phyloP scores from a whole-genome alignment of 2,113 vertebrate genomes.

The Corynorhinus townsendii region DNA sequence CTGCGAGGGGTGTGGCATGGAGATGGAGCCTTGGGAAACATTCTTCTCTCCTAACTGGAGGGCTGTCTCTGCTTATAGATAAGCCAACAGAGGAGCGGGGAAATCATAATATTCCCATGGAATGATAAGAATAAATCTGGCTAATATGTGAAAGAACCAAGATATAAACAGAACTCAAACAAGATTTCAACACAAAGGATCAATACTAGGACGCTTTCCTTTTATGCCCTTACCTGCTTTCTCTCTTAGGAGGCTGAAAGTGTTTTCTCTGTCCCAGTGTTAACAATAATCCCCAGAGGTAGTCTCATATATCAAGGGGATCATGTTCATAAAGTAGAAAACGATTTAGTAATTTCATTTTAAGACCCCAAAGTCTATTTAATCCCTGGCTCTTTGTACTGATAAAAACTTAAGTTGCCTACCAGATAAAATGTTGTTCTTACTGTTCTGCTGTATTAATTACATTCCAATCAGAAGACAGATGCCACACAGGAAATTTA shows the following conservation, averaged over 20 bases:
- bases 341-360: slow-evolving; percentile 62
- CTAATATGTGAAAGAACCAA: background rate
- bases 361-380: slow-evolving; percentile 38
- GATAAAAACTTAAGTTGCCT: slow-evolving; percentile 44
- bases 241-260: background rate
- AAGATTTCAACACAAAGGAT: background rate
- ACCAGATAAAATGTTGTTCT: slow-evolving; percentile 36
- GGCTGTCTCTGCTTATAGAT: background rate
- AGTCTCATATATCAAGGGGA: slow-evolving; percentile 36
- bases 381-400: slow-evolving; percentile 12
- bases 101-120: background rate
- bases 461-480: background rate
- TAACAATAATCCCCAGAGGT: slow-evolving; percentile 18
- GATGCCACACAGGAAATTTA: background rate
- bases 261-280: background rate
- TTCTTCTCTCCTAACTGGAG: background rate
- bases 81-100: background rate
- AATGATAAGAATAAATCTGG: background rate
- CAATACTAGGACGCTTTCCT: background rate
- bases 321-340: slow-evolving; percentile 42
- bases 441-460: slow-evolving; percentile 5
- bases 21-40: background rate
- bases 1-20: background rate
- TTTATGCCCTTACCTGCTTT: background rate
- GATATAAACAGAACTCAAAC: background rate